These are phyloP conservation scores for Oplegnathus fasciatus DNA, from an alignment of 2,113 vertebrate species.

Conservation along the genomic window DNA sequence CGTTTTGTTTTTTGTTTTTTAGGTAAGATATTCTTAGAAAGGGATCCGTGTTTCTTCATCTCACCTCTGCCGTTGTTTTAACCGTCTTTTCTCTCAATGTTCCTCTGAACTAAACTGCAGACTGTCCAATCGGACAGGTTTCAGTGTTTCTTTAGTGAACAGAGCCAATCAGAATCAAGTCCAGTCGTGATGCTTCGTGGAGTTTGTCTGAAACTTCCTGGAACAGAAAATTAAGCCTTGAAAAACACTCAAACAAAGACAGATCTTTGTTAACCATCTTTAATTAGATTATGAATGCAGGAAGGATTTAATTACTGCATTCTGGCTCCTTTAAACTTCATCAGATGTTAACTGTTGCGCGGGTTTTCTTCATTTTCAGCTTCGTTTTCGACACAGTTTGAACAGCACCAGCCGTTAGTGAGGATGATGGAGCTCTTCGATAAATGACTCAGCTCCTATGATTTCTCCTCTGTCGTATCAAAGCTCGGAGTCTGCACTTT, in stretches of 20 bases:
- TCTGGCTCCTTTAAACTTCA: neutral
- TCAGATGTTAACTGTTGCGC: neutral
- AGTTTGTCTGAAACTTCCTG: neutral
- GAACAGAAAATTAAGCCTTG: neutral
- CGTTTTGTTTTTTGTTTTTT: constrained; percentile 5
- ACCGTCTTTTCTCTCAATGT: neutral
- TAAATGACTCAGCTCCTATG: constrained; percentile 3
- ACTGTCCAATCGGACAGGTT: neutral
- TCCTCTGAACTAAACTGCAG: neutral
- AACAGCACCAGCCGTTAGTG: neutral
- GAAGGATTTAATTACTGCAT: neutral
- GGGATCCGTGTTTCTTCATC: neutral
- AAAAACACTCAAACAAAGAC: neutral
- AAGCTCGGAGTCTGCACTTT: neutral
- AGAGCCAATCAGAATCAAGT: neutral
- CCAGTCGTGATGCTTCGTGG: neutral
- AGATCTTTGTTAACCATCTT: neutral
- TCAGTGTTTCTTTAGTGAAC: neutral
- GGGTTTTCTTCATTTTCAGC: neutral
- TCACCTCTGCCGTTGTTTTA: neutral
- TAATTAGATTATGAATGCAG: neutral
- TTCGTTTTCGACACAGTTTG: neutral
- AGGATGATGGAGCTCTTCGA: neutral
- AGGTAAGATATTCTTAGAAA: neutral
- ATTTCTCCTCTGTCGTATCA: neutral